These are phyloP conservation scores for Xenopus petersii DNA, from an alignment of 2,797 vertebrate genomes.

Conservation along the genomic window DNA sequence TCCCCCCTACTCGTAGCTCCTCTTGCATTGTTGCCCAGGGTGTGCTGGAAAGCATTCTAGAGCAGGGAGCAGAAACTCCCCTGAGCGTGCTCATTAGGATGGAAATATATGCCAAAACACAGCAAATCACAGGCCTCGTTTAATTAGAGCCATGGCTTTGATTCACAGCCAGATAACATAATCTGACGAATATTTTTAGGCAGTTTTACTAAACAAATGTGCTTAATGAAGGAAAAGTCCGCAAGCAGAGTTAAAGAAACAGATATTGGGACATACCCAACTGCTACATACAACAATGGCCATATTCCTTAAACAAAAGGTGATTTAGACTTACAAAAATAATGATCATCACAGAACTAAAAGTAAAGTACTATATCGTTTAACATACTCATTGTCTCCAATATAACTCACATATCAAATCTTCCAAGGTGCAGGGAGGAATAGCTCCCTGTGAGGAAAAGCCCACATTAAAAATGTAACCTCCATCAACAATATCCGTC, in stretches of 20 bases:
- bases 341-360: no score
- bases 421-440: no score
- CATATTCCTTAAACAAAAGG: not conserved
- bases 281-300: not conserved
- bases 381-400: no score
- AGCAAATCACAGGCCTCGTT: conserved; percentile 70
- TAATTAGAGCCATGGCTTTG: conserved; percentile 74
- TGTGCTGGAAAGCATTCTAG: not conserved
- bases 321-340: no score
- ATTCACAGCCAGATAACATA: conserved; percentile 61
- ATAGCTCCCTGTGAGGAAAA: no score
- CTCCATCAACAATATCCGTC: no score
- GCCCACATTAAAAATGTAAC: no score
- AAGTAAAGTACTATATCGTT: no score
- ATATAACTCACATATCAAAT: no score
- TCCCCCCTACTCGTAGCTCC: not conserved
- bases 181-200: conserved; percentile 73
- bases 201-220: conserved; percentile 77
- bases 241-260: conserved; percentile 60
- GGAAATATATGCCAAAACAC: conserved; percentile 67
- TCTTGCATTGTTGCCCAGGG: not conserved
- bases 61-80: conserved; percentile 52
- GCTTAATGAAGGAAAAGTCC: conserved; percentile 73
- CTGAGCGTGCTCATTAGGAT: conserved; percentile 60
- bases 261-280: not conserved